Conservation (phyloP, 2,888 invertebrate genomes). For the Drosophila trichaetosa region DNA sequence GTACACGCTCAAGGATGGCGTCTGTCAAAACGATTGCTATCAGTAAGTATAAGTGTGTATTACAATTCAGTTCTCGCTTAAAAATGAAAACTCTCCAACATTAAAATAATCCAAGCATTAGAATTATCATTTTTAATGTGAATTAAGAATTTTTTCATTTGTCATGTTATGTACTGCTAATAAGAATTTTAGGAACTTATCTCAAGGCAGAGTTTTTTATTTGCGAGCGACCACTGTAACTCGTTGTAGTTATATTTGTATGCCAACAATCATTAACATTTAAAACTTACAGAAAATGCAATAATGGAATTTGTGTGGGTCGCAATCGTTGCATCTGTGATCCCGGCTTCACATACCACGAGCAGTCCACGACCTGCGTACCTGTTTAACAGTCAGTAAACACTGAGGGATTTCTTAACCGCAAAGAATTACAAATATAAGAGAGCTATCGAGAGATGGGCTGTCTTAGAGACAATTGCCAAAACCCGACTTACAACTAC, state of each 20-base stretch:
- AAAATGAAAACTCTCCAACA: not conserved
- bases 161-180: too few relatives aligned
- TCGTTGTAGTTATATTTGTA: not conserved
- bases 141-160: not conserved
- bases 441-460: not conserved
- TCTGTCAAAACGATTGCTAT: slow-evolving; percentile 84
- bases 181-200: too few relatives aligned
- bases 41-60: slow-evolving; percentile 71
- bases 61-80: not conserved
- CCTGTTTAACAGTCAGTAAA: slow-evolving; percentile 57
- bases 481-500: not conserved
- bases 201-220: not conserved
- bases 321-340: slow-evolving; percentile 84
- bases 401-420: not conserved
- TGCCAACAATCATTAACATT: not conserved
- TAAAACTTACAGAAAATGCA: slow-evolving; percentile 74
- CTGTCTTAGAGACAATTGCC: not conserved
- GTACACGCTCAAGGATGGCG: slow-evolving; percentile 84
- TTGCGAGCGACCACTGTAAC: not conserved
- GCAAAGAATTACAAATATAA: not conserved
- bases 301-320: slow-evolving; percentile 82
- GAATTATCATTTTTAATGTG: not conserved
- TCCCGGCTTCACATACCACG: slow-evolving; percentile 82
- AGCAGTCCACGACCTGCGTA: slow-evolving; percentile 81
- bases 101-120: not conserved